Percentiles rank a stretch among this genome's conserved stretches.
phyloP scores from a whole-genome alignment of 2,797 vertebrate genomes.

The Fistularia commersonii region DNA sequence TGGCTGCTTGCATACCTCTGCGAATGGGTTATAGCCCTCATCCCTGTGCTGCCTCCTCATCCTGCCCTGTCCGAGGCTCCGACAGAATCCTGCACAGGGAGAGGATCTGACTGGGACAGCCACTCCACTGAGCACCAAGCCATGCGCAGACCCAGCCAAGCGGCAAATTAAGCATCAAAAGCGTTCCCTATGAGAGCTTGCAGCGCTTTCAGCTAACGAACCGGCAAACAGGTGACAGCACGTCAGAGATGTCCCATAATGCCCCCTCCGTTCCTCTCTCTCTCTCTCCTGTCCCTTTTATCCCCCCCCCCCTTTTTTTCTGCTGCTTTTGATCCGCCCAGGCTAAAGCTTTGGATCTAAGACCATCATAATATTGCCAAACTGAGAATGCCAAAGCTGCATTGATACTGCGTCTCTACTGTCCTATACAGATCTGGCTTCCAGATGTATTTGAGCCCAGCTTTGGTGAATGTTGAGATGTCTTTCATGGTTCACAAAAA shows the following conservation, averaged over 20 bases:
- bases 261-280: constrained; percentile 29
- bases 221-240: constrained; percentile 68
- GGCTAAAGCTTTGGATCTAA: constrained; percentile 42
- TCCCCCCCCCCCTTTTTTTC: background rate
- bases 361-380: constrained; percentile 51
- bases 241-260: constrained; percentile 37
- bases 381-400: constrained; percentile 46
- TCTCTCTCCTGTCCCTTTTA: background rate
- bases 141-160: constrained; percentile 63
- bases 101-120: constrained; percentile 58
- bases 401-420: constrained; percentile 29
- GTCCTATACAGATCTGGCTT: constrained; percentile 4
- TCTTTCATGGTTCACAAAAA: background rate
- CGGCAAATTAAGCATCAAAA: constrained; percentile 74
- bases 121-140: constrained; percentile 61
- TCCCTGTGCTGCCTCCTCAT: constrained; percentile 72
- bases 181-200: constrained; percentile 54
- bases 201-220: constrained; percentile 57
- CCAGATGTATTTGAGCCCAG: constrained; percentile 10
- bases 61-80: constrained; percentile 40
- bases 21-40: constrained; percentile 51
- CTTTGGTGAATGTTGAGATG: background rate
- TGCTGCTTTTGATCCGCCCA: constrained; percentile 26
- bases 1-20: constrained; percentile 57
- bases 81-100: constrained; percentile 29